Evolutionary conservation across 2,888 invertebrate species (phyloP), one percentile per base, ranked within the genome.

Genomic region (Danaus chrysippus): DNA sequence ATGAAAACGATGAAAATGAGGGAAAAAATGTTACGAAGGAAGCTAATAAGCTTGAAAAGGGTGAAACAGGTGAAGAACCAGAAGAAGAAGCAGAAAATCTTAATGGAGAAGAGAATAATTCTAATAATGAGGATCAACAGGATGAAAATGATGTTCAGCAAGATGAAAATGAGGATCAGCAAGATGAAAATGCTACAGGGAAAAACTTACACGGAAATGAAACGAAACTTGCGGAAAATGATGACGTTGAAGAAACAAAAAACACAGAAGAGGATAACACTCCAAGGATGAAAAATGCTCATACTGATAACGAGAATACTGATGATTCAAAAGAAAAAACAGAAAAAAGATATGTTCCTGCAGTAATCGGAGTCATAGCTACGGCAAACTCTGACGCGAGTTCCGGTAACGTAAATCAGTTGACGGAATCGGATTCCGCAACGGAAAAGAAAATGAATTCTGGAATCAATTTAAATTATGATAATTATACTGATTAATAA

Each of bases 51-150:
- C 17, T 17, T 17, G 2, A 11, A 49, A 49, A 43, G 10, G 13
- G 19, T 17, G 17, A 59, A 52, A 2, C 8, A 15, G 42, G n/a
- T 3, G 17, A 15, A 41, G 19, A 42, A 34, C n/a, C 10, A 43
- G 53, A 59, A 9, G 1, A 53, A 46, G 43, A 23, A 57, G 15
- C 41, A 46, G 49, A 58, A 34, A 42, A 60, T 10, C 52, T 15
- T 49, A 34, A 19, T 17, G 59, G 44, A 19, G 42, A 65, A 8
- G 56, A 23, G 11, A 52, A 17, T 13, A 49, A 41, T 12, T 57
- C 62, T 49, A 52, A 58, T 6, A 41, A 52, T 43, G 61, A 52
- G 12, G 15, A 41, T 55, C 23, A 64, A 15, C 44, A 61, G 44
- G 52, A 57, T 34, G 53, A 44, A 1, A 34, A 54, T n/a, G 19